Conservation (phyloP, 2,797 vertebrate species). For the Steatocranus sp. region DNA sequence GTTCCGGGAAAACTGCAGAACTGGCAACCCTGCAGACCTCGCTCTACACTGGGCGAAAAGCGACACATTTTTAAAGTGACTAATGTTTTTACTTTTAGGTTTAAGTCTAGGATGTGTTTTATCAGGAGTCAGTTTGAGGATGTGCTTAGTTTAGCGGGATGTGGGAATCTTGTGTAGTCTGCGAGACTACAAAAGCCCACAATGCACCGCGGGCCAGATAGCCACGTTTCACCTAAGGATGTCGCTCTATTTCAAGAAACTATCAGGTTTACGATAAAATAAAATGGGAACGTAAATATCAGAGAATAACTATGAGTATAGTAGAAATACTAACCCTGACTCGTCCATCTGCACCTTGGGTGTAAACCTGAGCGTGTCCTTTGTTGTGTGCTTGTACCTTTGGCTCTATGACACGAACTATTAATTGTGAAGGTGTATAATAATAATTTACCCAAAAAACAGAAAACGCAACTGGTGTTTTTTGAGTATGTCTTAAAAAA, state of each 20-base stretch:
- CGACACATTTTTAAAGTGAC: background rate
- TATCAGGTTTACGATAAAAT: background rate
- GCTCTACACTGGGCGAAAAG: background rate
- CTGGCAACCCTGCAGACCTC: background rate
- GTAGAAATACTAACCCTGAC: background rate
- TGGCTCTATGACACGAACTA: background rate
- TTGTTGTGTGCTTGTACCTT: background rate
- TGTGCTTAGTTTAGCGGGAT: background rate
- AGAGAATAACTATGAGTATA: background rate
- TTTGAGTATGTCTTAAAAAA: background rate
- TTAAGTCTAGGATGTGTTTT: background rate
- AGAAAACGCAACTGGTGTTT: background rate
- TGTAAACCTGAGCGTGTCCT: background rate
- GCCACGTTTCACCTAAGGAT: constrained; percentile 24
- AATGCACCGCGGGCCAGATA: constrained; percentile 47
- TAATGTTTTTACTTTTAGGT: background rate
- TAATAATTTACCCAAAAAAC: background rate
- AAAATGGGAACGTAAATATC: background rate
- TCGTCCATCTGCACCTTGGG: background rate
- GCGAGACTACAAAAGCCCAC: background rate
- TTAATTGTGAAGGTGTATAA: background rate
- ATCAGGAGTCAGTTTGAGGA: background rate
- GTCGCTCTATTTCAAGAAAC: constrained; percentile 56
- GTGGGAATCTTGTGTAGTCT: background rate
- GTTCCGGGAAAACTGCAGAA: background rate